A percentile compares a stretch with the other conserved stretches of the same genome.
Conservation (phyloP, 2,797 vertebrate genomes). For the Dicrostonyx torquatus region DNA sequence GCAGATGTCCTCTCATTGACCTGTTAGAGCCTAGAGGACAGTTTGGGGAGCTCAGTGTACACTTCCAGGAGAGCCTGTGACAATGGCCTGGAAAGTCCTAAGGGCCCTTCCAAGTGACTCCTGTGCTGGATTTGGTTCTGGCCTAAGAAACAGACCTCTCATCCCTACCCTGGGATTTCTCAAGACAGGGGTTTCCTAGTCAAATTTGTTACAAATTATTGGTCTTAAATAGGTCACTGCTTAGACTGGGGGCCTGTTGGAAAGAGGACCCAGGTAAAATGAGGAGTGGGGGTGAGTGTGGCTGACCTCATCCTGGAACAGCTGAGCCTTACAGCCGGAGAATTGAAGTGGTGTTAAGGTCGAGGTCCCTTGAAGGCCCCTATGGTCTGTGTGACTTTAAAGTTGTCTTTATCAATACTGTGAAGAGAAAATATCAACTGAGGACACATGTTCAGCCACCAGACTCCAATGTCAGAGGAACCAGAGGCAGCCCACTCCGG, state of each 20-base stretch:
- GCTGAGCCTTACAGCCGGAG: not conserved
- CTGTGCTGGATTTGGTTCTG: not conserved
- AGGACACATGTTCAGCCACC: not conserved
- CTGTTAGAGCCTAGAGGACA: not conserved
- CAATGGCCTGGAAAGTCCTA: not conserved
- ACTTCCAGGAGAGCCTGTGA: not conserved
- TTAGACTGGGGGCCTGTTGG: not conserved
- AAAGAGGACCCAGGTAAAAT: not conserved
- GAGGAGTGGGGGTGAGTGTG: not conserved
- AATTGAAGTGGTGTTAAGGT: not conserved
- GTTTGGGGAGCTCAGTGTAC: not conserved
- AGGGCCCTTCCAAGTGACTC: not conserved
- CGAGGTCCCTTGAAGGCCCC: not conserved
- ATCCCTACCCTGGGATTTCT: not conserved
- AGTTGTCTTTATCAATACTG: not conserved
- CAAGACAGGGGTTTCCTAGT: not conserved
- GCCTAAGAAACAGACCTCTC: not conserved
- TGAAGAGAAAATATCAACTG: not conserved
- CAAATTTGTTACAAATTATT: not conserved
- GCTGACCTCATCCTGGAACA: not conserved
- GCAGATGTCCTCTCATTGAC: not conserved
- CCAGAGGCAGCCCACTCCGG: not conserved
- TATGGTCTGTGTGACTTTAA: accelerated
- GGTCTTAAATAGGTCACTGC: not conserved
- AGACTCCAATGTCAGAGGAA: not conserved